Base-by-base conservation (phyloP, 2,113 vertebrate species). In the Leucosticte australis region DNA sequence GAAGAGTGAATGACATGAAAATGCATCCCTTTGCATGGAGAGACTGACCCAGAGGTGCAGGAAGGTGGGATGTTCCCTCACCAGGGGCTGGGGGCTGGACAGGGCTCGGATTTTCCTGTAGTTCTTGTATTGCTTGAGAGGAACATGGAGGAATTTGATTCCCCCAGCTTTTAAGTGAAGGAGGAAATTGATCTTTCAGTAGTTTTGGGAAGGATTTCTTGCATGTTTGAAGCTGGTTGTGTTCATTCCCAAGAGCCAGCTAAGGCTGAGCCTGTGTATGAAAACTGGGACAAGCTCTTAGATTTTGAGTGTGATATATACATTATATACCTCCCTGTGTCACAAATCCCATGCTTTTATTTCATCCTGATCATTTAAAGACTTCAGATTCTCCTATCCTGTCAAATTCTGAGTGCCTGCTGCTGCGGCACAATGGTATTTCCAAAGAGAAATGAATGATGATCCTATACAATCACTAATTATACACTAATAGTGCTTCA, bases 391-490 rank as follows among this genome's bases (percentile, higher is more conserved):
- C 64, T 85, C 59, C 52, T 31, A 28, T 27, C 33, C 64, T 82
- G 30, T 83, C 41, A 83, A 64, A 83, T 87, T 27, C 52, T n/a
- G 12, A 83, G 49, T 75, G 47, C n/a, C 78, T 96, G 50, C 44
- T 87, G 47, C 73, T 73, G n/a, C 65, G 74, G 75, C 90, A 94
- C 55, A 92, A 81, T 81, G 57, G 77, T 64, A 91, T 89, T 95
- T 76, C 73, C 70, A 83, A 86, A 69, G 41, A 76, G 33, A 79
- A 87, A 80, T 75, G 59, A 96, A 95, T 74, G 53, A 91, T 78
- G 46, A 71, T 69, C 49, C 39, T 59, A 28, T 56, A 56, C 46
- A 91, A 76, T 87, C 89, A 60, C 35, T 87, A 90, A 96, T 94
- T 79, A 89, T 13, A 83, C 41, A 52, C 47, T 84, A 79, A 91